phyloP scores from a whole-genome alignment of 2,113 vertebrate species.

The Anas platyrhynchos region DNA sequence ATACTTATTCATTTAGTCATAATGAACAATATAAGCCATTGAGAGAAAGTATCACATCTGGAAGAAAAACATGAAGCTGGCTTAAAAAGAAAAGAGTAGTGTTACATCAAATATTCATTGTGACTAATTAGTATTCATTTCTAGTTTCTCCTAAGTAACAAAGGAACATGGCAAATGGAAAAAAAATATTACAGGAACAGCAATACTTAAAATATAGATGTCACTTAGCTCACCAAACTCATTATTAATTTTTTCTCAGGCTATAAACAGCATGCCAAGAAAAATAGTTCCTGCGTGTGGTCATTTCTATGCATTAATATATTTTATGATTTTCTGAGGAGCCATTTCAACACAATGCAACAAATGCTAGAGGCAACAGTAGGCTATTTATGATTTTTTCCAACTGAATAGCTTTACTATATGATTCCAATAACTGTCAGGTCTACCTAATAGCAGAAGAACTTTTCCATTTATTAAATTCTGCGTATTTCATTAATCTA shows the following conservation, averaged over 20 bases:
- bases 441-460: constrained; percentile 20
- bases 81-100: not conserved
- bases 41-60: not conserved
- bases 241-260: constrained; percentile 69
- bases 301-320: constrained; percentile 60
- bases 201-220: constrained; percentile 68
- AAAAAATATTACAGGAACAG: constrained; percentile 34
- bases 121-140: constrained; percentile 65
- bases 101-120: constrained; percentile 44
- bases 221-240: constrained; percentile 50
- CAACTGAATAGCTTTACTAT: constrained; percentile 26
- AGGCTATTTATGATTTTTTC: constrained; percentile 33
- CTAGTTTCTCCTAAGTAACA: constrained; percentile 53
- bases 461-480: constrained; percentile 27
- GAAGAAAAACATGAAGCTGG: not conserved
- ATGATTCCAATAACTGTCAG: constrained; percentile 31
- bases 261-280: constrained; percentile 55
- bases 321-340: constrained; percentile 60
- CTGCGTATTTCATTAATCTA: constrained; percentile 50
- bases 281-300: constrained; percentile 49
- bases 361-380: constrained; percentile 52
- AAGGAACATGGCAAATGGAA: constrained; percentile 45
- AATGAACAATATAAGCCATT: not conserved
- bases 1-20: not conserved
- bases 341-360: constrained; percentile 40